phyloP scores from a whole-genome alignment of 2,797 vertebrate species.

The Phrynocephalus guinanensis region DNA sequence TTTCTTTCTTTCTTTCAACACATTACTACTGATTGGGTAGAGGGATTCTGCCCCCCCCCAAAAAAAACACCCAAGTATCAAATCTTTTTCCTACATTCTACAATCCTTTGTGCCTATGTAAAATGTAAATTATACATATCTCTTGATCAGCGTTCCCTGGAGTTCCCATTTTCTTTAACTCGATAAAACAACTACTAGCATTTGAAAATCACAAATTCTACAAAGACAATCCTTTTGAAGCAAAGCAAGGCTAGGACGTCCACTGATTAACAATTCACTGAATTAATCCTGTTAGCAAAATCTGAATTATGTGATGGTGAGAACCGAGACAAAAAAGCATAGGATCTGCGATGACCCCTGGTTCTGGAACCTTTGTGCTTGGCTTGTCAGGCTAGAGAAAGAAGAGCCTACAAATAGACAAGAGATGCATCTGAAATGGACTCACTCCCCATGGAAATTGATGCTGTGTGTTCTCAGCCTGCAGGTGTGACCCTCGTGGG shows the following conservation, averaged over 20 bases:
- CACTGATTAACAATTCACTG: not conserved
- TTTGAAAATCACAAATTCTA: not conserved
- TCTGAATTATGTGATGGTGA: not conserved
- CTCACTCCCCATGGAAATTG: not conserved
- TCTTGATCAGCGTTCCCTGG: not conserved
- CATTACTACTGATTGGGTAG: not conserved
- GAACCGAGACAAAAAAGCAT: not conserved
- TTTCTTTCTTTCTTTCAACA: no score
- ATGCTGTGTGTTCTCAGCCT: slow-evolving; percentile 74
- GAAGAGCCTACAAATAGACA: no score
- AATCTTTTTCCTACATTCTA: not conserved
- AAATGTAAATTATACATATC: not conserved
- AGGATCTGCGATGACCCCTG: no score
- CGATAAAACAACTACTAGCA: not conserved
- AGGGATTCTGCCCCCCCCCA: not conserved
- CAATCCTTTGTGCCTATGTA: not conserved
- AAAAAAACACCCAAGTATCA: not conserved
- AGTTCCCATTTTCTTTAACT: not conserved
- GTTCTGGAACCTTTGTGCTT: not conserved
- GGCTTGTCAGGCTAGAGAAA: not conserved
- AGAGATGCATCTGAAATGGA: not conserved
- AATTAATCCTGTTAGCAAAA: not conserved
- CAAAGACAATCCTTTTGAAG: not conserved
- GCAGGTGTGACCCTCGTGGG: slow-evolving; percentile 86
- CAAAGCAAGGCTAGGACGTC: not conserved